Evolutionary conservation across 2,888 invertebrate genomes (phyloP).

Genomic region (Ceramica pisi): DNA sequence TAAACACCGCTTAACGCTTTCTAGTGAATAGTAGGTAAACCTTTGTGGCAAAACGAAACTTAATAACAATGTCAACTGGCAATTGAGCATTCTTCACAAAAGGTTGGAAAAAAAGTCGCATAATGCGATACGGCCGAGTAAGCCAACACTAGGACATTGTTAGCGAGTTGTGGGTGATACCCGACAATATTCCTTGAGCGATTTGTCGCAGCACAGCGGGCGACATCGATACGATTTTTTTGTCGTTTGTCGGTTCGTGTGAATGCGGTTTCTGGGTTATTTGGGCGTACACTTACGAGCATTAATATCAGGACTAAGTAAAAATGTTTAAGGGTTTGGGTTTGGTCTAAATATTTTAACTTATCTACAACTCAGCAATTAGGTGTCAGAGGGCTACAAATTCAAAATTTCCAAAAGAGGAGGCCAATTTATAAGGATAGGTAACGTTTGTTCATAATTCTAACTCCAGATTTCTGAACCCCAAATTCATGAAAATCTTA

Average conservation of each 20-base stretch:
- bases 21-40: constrained; percentile 41
- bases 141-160: constrained; percentile 60
- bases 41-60: constrained; percentile 35
- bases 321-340: background rate
- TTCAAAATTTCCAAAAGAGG: background rate
- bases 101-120: constrained; percentile 51
- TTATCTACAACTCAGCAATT: no score
- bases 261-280: constrained; percentile 82
- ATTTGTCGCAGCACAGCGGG: constrained; percentile 72
- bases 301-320: constrained; percentile 12
- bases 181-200: constrained; percentile 61
- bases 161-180: constrained; percentile 61
- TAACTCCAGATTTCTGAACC: background rate
- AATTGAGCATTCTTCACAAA: constrained; percentile 63
- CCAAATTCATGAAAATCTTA: no score
- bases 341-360: constrained; percentile 15
- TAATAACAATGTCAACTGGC: constrained; percentile 68
- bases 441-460: no score
- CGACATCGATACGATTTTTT: constrained; percentile 65
- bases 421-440: background rate
- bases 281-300: constrained; percentile 62
- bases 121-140: constrained; percentile 57
- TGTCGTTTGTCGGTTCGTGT: constrained; percentile 64
- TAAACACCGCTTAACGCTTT: constrained; percentile 60
- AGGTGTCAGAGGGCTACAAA: background rate